These are phyloP conservation scores for Drosophila mayri DNA, from an alignment of 1,140 invertebrate species.

Conservation along the genomic window DNA sequence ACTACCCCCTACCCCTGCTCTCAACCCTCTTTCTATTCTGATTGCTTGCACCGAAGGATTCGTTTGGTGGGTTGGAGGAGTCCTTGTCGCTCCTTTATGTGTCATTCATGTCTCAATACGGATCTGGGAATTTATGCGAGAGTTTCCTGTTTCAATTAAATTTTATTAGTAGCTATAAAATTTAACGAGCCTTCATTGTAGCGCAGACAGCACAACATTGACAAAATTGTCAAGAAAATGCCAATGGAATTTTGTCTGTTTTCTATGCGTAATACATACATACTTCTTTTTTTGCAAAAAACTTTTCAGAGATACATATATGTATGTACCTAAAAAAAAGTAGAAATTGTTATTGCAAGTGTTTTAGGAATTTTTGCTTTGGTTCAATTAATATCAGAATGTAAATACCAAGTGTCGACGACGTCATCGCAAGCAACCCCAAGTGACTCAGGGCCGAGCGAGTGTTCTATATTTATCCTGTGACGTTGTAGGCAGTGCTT, in stretches of 20 bases:
- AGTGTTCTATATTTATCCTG: conserved; percentile 53
- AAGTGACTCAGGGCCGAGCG: conserved; percentile 27
- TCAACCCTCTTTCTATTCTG: conserved; percentile 30
- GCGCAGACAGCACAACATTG: conserved; percentile 31
- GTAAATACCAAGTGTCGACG: conserved; percentile 30
- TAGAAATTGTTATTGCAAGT: conserved; percentile 18
- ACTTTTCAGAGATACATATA: conserved; percentile 13
- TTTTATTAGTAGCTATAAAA: conserved; percentile 78
- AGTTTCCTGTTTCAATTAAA: conserved; percentile 84
- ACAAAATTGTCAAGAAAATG: conserved; percentile 73
- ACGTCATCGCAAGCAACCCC: conserved; percentile 53
- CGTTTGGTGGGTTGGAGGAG: conserved; percentile 15
- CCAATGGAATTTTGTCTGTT: conserved; percentile 48
- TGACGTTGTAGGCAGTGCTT: conserved; percentile 53
- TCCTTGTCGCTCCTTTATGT: conserved; percentile 47
- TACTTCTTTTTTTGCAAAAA: conserved; percentile 10
- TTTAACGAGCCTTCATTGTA: conserved; percentile 78
- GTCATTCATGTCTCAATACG: conserved; percentile 48
- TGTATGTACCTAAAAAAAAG: conserved; percentile 17
- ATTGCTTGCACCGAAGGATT: conserved; percentile 33
- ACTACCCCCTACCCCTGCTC: conserved; percentile 15
- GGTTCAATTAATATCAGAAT: conserved; percentile 49
- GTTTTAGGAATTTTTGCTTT: conserved; percentile 43
- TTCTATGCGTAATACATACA: conserved; percentile 23
- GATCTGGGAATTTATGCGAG: conserved; percentile 74